Evolutionary conservation across 2,797 vertebrate species (phyloP), one percentile per base, ranked within the genome.

Genomic region (Megalops cyprinoides): DNA sequence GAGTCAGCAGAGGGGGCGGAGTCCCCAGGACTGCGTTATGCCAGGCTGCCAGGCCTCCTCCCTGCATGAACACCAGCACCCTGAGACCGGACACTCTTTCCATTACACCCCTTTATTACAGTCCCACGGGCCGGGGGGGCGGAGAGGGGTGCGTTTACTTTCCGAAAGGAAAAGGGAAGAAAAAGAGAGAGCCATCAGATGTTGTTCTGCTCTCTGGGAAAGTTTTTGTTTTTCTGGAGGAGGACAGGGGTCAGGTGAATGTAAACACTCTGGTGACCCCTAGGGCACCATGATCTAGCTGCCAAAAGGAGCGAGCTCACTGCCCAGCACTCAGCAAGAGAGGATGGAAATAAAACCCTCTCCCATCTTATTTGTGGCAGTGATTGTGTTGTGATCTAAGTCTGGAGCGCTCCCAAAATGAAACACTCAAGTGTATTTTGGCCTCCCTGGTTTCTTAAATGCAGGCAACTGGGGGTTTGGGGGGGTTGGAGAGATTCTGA

Each of bases 201-300:
- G 55, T 39, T 12, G 56, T 1, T 56, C 28, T 23, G n/a, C 28
- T 73, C 55, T 48, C 23, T 82, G 81, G 77, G 81, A 82, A 82
- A 79, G 58, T 73, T 60, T 77, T 49, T 25, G 42, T 78, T 53
- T 78, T 42, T 44, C 23, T 49, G 44, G 1, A 28, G 77, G 39
- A 77, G 55, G 28, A 55, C 42, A 39, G 37, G 37, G 37, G 60
- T 8, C 34, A 28, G 75, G 76, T 18, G 55, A 37, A 37, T n/a
- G 20, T 46, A 76, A 76, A 55, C 37, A 34, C 4, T 14, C 69
- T 20, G 31, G 28, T 20, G 15, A 4, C 18, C 28, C 79, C 73
- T 18, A 65, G 28, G 28, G 3, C 10, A 37, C 56, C 23, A 56
- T 15, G 42, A 25, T 31, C 79, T n/a, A 18, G 10, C 14, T 39